Evolutionary conservation across 2,888 invertebrate species (phyloP).

Genomic region (Saturnia pavonia): DNA sequence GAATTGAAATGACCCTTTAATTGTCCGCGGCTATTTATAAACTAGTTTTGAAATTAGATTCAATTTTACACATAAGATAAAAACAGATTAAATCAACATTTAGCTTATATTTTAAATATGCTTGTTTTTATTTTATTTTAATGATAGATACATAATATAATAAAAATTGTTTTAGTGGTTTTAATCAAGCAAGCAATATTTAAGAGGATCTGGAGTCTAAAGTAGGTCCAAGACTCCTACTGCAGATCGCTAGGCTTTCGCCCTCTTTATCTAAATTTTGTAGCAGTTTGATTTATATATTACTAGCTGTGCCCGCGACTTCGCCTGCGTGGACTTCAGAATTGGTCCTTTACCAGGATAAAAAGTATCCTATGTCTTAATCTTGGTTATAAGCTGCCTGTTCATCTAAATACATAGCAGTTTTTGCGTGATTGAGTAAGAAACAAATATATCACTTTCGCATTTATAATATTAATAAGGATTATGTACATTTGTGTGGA

Average conservation of each 20-base stretch:
- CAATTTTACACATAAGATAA: not conserved
- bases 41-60: not conserved
- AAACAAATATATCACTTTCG: no score
- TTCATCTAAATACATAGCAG: no score
- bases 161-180: no score
- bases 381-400: no score
- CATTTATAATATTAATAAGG: no score
- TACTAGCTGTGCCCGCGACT: no score
- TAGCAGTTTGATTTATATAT: not conserved
- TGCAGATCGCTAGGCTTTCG: not conserved
- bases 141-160: no score
- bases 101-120: not conserved
- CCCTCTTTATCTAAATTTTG: not conserved
- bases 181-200: not conserved
- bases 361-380: no score
- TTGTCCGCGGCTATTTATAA: conserved; percentile 1
- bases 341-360: no score
- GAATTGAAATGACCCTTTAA: conserved; percentile 10
- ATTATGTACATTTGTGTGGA: not conserved
- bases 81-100: not conserved
- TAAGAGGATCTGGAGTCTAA: not conserved
- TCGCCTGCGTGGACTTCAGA: no score
- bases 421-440: no score
- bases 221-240: not conserved
- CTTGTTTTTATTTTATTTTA: not conserved